Evolutionary conservation across 2,113 vertebrate genomes (phyloP).

Genomic region (Heterochromis multidens): DNA sequence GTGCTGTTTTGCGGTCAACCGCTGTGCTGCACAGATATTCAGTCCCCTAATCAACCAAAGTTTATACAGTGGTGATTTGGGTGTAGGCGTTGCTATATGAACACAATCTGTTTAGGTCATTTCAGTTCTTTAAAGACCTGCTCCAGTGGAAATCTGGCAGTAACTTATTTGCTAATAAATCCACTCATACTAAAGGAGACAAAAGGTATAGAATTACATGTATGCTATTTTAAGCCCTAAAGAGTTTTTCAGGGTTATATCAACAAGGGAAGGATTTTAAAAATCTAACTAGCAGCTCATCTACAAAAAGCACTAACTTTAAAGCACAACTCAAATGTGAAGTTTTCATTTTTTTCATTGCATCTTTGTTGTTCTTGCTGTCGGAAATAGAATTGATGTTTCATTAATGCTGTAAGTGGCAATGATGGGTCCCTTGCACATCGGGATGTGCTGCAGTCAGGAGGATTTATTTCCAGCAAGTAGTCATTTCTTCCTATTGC

Average conservation of each 20-base stretch:
- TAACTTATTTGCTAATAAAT: not conserved
- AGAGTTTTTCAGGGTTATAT: not conserved
- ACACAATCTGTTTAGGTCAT: conserved; percentile 31
- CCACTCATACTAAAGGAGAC: not conserved
- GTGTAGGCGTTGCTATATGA: conserved; percentile 25
- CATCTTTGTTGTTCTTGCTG: not conserved
- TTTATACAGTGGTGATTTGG: not conserved
- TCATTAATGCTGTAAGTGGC: not conserved
- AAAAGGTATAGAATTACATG: not conserved
- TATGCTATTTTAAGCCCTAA: not conserved
- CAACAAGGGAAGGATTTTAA: not conserved
- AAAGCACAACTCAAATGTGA: not conserved
- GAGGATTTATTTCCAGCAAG: not conserved
- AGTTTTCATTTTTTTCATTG: not conserved
- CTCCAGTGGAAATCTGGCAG: not conserved
- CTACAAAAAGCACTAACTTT: not conserved
- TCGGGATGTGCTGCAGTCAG: not conserved
- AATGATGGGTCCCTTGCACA: not conserved
- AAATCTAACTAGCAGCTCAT: not conserved
- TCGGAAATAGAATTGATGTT: not conserved
- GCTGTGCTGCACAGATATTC: not conserved
- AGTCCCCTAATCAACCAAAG: not conserved
- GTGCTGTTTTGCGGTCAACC: conserved; percentile 14
- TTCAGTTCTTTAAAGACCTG: not conserved
- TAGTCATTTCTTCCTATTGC: not conserved